Evolutionary conservation across 2,888 invertebrate species (phyloP), one percentile per base, ranked within the genome.

Genomic region (Rotaria sp.): DNA sequence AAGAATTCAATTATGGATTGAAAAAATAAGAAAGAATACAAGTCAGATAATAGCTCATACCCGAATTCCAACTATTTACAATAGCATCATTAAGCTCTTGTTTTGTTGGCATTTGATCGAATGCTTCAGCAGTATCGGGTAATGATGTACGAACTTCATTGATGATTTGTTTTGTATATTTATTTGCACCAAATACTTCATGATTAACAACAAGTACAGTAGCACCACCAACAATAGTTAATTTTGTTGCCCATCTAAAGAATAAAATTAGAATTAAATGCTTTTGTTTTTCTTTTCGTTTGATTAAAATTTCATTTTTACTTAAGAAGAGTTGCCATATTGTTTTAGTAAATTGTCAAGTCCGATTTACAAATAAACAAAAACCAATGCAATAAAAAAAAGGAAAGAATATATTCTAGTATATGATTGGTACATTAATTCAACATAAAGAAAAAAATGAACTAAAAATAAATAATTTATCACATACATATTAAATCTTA

Each of bases 71-170:
- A 45, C 18, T 80, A 38, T 80, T 35, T 1, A 45, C 80, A 80
- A 45, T 8, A 80, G 26, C 35, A 45, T 80, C 45, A n/a, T n/a
- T 80, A 13, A 41, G 11, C 45, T 80, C 67, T 35, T 30, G 67
- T 35, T 67, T 67, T 21, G 67, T 67, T 35, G 67, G 67, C 35
- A 67, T 67, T 67, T 67, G 67, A 80, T 80, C 80, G 45, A 80
- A 80, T 4, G 80, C 80, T 80, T 80, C 80, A 80, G 80, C 80
- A n/a, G 80, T 80, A n/a, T 80, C 80, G 41, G 80, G 80, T 26
- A 80, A 45, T 80, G 45, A 45, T 45, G 26, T 80, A 15, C 80
- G 41, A 7, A 80, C 45, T 45, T 45, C 10, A n/a, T 26, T 45
- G 45, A 80, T 80, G 13, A 80, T 45, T 80, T 80, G 80, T 80